Conservation (phyloP, 2,797 vertebrate species). For the Pipistrellus kuhlii region DNA sequence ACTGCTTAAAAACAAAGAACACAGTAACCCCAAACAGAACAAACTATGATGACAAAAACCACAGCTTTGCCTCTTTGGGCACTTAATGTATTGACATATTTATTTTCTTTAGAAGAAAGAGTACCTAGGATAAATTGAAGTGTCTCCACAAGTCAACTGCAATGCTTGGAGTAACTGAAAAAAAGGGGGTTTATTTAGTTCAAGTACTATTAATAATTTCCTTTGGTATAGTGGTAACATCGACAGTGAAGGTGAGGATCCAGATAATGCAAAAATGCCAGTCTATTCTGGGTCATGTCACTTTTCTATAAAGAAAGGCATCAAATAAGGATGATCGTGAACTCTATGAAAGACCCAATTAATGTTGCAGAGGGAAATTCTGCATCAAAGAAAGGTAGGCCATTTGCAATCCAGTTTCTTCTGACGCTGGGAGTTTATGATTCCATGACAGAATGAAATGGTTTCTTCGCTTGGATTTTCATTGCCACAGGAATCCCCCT, state of each 20-base stretch:
- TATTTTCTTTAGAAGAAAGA: neutral
- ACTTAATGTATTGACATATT: slow-evolving; percentile 20
- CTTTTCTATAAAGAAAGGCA: neutral
- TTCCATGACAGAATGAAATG: neutral
- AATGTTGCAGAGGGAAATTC: neutral
- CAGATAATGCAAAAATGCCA: neutral
- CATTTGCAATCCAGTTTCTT: neutral
- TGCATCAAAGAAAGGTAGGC: neutral
- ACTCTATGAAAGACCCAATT: neutral
- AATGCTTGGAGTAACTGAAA: neutral
- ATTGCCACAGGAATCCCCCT: neutral
- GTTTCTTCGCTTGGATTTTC: neutral
- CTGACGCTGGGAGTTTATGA: neutral
- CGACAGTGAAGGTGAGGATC: neutral
- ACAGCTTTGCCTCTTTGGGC: neutral
- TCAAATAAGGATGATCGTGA: neutral
- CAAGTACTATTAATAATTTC: neutral
- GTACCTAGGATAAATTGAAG: neutral
- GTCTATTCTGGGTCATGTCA: neutral
- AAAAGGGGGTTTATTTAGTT: neutral
- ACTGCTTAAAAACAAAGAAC: neutral
- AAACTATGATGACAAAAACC: neutral
- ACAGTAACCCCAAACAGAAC: neutral
- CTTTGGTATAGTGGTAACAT: neutral
- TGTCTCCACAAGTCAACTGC: neutral